These are phyloP conservation scores for Plebejus melissa DNA, from an alignment of 2,888 invertebrate genomes.

Conservation along the genomic window DNA sequence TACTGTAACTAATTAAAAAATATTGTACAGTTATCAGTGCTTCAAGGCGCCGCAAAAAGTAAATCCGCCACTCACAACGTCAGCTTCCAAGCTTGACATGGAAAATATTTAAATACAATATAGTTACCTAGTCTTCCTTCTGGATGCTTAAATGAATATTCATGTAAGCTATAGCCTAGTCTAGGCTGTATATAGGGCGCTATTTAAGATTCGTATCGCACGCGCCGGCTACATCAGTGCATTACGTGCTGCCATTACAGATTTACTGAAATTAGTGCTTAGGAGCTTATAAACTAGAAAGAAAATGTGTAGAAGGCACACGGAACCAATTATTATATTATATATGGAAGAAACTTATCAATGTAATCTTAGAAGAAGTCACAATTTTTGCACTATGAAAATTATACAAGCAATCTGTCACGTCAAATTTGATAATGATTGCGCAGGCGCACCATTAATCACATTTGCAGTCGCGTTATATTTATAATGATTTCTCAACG, in stretches of 20 bases:
- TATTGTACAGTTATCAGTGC: too few relatives aligned
- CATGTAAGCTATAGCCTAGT: background rate
- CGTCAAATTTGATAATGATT: background rate
- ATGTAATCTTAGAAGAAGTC: too few relatives aligned
- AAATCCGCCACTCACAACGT: background rate
- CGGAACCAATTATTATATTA: too few relatives aligned
- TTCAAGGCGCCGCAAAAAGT: background rate
- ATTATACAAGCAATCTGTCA: background rate
- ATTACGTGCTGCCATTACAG: background rate
- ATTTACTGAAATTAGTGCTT: background rate
- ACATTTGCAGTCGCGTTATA: conserved; percentile 24
- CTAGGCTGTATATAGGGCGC: background rate
- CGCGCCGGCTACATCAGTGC: background rate
- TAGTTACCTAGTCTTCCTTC: too few relatives aligned
- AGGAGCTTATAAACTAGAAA: background rate
- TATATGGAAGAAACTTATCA: too few relatives aligned
- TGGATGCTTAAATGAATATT: background rate
- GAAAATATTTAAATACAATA: background rate
- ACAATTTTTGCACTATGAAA: too few relatives aligned
- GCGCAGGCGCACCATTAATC: background rate
- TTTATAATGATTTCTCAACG: conserved; percentile 8
- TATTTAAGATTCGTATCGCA: background rate
- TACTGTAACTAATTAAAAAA: too few relatives aligned
- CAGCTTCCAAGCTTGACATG: background rate
- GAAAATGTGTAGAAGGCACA: background rate